These are phyloP conservation scores for Siniperca undulata DNA, from an alignment of 2,797 vertebrate species.

Conservation along the genomic window DNA sequence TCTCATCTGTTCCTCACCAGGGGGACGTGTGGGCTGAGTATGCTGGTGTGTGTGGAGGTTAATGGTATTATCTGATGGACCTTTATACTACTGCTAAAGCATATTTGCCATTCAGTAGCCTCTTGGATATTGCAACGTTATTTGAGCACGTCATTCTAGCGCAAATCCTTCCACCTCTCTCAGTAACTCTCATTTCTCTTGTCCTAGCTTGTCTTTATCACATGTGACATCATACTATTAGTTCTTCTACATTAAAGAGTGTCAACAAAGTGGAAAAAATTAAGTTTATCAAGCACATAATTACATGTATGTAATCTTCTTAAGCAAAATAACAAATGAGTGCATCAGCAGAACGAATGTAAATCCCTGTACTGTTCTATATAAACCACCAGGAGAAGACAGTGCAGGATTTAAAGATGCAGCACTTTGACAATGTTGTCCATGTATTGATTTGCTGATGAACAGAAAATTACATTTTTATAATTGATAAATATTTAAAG, in stretches of 20 bases:
- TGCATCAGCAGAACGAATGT: too few species aligned
- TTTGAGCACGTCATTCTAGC: background rate
- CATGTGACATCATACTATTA: background rate
- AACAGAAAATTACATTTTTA: too few species aligned
- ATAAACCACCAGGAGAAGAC: too few species aligned
- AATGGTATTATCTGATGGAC: slow-evolving; percentile 55
- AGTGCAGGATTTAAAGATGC: too few species aligned
- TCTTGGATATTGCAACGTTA: background rate
- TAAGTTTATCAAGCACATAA: background rate
- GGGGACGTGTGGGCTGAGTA: slow-evolving; percentile 58
- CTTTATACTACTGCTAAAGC: slow-evolving; percentile 23
- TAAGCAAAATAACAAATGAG: background rate
- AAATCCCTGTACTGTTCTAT: too few species aligned
- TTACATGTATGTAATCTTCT: background rate
- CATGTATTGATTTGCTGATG: too few species aligned
- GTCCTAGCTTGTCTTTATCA: background rate
- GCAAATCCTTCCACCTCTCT: background rate
- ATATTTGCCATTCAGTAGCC: slow-evolving; percentile 14
- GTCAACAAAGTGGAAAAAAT: background rate
- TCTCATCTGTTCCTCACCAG: slow-evolving; percentile 61
- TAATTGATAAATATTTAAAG: too few species aligned
- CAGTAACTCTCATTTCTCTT: background rate
- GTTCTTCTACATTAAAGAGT: background rate
- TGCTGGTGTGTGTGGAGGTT: slow-evolving; percentile 40
- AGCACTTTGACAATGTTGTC: too few species aligned